phyloP scores from a whole-genome alignment of 2,888 invertebrate genomes.

The Synanthedon formicaeformis region DNA sequence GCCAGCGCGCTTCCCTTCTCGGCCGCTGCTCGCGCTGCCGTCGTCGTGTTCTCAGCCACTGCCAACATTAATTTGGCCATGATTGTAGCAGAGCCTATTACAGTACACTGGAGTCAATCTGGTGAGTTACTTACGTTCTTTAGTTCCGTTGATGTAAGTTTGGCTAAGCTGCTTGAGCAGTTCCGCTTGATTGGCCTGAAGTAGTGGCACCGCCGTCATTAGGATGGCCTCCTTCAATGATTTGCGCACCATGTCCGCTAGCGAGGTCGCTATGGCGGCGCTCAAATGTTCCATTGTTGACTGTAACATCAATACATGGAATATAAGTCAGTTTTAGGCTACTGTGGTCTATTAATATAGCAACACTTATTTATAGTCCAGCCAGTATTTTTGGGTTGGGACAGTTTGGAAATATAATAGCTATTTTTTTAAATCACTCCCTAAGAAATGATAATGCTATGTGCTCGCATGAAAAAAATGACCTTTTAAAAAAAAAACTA shows the following conservation, averaged over 20 bases:
- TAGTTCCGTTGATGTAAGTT: slow-evolving; percentile 87
- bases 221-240: slow-evolving; percentile 84
- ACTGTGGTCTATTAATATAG: slow-evolving; percentile 1
- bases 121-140: slow-evolving; percentile 79
- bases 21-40: slow-evolving; percentile 46
- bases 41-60: slow-evolving; percentile 24
- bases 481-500: no score
- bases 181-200: slow-evolving; percentile 87
- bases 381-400: no score
- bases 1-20: slow-evolving; percentile 42
- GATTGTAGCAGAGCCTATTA: neutral
- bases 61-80: neutral
- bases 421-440: no score
- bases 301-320: slow-evolving; percentile 37
- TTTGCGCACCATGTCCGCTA: slow-evolving; percentile 80
- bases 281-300: slow-evolving; percentile 81
- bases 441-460: no score
- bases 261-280: slow-evolving; percentile 74
- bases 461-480: no score
- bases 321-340: no score
- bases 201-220: slow-evolving; percentile 82
- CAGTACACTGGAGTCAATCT: no score
- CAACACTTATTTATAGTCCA: neutral
- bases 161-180: slow-evolving; percentile 93
- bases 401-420: no score